Evolutionary conservation across 2,797 vertebrate species (phyloP), one percentile per base, ranked within the genome.

Genomic region (Neopelma chrysocephalum): DNA sequence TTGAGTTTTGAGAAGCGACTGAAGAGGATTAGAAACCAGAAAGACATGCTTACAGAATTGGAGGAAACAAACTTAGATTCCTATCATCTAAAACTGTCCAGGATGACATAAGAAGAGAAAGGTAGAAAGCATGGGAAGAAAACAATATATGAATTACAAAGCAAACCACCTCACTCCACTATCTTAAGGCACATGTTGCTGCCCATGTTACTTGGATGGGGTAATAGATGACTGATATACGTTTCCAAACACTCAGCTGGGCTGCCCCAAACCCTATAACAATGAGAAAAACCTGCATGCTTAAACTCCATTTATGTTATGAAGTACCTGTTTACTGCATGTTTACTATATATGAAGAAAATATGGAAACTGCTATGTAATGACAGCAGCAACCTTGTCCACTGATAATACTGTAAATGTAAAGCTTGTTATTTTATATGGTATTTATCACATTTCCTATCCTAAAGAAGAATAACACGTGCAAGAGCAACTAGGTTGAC

Each of bases 241-340:
- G 16, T 22, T 82, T 50, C 32, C 57, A 61, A 45, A 61, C 15
- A 32, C 43, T 32, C 51, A 43, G 42, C 16, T 31, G 23, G 31
- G 47, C 18, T 38, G 26, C 23, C 42, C 47, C 50, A n/a, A 34
- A 29, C 7, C 38, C 36, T 15, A n/a, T 6, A 42, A 72, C 1
- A 1, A 15, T 17, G 18, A 81, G 10, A 0, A 2, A 45, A 13
- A 50, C 3, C 13, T 18, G 22, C 12, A 15, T 0, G 26, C 29
- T 22, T 47, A 8, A 57, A 27, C 17, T 17, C 27, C 11, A 3
- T 18, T 27, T 60, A 38, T 5, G 12, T 16, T 34, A 8, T 34
- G 10, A 83, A 61, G 5, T 27, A 31, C 12, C 2, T 0, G 11
- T 45, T 57, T 87, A 48, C 10, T 7, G 8, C 32, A 40, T 40